Percentiles rank a stretch among this genome's conserved stretches.
Evolutionary conservation across 2,113 vertebrate genomes (phyloP).

Genomic region (Lasiurus borealis): DNA sequence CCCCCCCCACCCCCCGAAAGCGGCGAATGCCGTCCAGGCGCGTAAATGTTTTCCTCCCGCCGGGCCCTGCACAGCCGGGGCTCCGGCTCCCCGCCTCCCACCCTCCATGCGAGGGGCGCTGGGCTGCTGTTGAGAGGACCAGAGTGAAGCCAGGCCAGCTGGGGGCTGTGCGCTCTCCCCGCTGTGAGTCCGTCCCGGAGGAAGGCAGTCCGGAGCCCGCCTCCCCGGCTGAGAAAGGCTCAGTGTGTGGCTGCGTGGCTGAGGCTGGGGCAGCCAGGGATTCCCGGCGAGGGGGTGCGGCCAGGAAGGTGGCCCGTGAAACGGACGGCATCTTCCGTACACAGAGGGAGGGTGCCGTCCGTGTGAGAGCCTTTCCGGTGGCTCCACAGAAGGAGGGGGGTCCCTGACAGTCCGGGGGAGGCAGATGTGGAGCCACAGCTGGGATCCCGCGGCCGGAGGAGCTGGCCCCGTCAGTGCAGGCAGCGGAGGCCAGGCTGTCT

Average conservation of each 20-base stretch:
- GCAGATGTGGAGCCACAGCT: neutral
- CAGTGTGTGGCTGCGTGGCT: neutral
- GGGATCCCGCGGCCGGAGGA: neutral
- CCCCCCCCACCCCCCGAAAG: slow-evolving; percentile 67
- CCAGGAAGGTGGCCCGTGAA: too few relatives aligned
- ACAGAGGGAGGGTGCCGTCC: too few relatives aligned
- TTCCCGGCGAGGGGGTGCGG: neutral
- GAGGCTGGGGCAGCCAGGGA: neutral
- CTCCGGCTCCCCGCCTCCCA: neutral
- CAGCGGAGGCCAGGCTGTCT: too few relatives aligned
- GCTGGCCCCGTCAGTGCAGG: too few relatives aligned
- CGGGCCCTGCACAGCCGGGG: slow-evolving; percentile 45
- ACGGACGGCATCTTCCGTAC: too few relatives aligned
- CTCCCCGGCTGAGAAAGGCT: neutral
- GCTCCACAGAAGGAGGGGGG: neutral
- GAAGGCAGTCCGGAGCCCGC: neutral
- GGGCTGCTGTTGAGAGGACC: neutral
- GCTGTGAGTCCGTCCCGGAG: neutral
- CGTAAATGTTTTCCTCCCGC: slow-evolving; percentile 75
- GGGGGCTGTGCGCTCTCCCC: neutral
- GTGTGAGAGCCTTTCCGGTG: too few relatives aligned
- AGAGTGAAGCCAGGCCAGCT: slow-evolving; percentile 45
- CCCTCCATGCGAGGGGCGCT: neutral
- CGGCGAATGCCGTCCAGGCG: neutral
- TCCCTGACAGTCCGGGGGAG: neutral